Percentiles rank a stretch among this genome's conserved stretches.
Evolutionary conservation across 2,113 vertebrate species (phyloP).

Genomic region (Hippocampus abdominalis): DNA sequence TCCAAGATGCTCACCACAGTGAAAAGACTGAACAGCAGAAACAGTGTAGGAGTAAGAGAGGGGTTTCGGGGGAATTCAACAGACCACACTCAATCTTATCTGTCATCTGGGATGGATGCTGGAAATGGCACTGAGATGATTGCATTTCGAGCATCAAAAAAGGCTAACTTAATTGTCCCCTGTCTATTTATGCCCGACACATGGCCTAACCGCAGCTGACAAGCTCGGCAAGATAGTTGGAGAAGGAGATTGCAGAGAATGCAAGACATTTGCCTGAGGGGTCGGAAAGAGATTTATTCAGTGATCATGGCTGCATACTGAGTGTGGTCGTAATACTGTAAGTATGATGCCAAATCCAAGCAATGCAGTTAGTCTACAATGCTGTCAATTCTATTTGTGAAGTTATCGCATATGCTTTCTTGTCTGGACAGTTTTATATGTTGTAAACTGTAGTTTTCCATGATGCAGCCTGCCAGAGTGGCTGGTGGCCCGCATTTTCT

Average conservation of each 20-base stretch:
- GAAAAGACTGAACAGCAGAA: conserved; percentile 31
- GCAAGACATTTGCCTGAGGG: conserved; percentile 28
- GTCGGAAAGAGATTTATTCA: neutral
- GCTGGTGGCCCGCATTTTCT: neutral
- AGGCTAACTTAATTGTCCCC: conserved; percentile 56
- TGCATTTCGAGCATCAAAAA: conserved; percentile 45
- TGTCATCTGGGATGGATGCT: conserved; percentile 57
- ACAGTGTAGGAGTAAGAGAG: conserved; percentile 6
- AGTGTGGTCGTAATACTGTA: neutral
- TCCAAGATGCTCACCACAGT: conserved; percentile 41
- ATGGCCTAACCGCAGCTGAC: conserved; percentile 66
- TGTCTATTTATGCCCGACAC: conserved; percentile 65
- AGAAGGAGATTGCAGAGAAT: conserved; percentile 33
- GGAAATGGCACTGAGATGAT: conserved; percentile 63
- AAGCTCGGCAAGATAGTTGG: conserved; percentile 48
- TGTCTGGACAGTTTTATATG: neutral
- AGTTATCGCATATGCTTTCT: neutral
- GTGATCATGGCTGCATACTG: neutral
- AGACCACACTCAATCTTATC: conserved; percentile 53
- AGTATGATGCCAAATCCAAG: neutral
- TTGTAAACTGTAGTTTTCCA: too few species aligned
- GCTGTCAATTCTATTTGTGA: neutral
- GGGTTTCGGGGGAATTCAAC: conserved; percentile 22
- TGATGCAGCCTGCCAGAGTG: neutral
- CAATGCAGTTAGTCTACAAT: neutral